phyloP scores from a whole-genome alignment of 2,888 invertebrate species.

The Serripes groenlandicus region DNA sequence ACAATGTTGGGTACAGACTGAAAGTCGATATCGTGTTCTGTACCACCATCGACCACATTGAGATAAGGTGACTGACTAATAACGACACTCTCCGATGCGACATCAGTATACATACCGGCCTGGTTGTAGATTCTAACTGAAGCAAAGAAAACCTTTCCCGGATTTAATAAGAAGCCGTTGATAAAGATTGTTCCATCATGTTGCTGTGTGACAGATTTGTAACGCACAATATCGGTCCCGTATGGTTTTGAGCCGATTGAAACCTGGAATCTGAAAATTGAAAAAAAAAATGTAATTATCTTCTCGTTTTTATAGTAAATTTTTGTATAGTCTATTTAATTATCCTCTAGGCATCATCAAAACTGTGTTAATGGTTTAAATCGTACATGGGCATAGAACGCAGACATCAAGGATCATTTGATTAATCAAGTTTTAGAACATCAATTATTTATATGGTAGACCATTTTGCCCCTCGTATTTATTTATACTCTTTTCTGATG shows the following conservation, averaged over 20 bases:
- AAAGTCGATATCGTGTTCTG: slow-evolving; percentile 63
- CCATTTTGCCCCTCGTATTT: no score
- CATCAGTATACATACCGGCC: slow-evolving; percentile 67
- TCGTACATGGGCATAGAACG: no score
- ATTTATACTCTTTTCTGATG: no score
- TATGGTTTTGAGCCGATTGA: slow-evolving; percentile 37
- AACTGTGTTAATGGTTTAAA: no score
- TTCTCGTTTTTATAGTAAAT: no score
- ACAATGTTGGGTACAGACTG: slow-evolving; percentile 68
- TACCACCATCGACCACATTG: slow-evolving; percentile 63
- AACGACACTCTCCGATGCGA: slow-evolving; percentile 66
- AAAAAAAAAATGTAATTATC: no score
- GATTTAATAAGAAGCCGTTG: slow-evolving; percentile 40
- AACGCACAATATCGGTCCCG: slow-evolving; percentile 38
- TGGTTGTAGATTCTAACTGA: slow-evolving; percentile 71
- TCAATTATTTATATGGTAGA: no score
- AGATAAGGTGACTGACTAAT: slow-evolving; percentile 67
- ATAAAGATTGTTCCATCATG: slow-evolving; percentile 50
- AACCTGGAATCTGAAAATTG: slow-evolving; percentile 45
- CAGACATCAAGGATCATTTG: no score
- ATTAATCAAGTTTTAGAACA: no score
- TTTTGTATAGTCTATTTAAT: no score
- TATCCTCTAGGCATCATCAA: no score
- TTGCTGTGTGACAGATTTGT: background rate
- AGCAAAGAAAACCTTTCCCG: slow-evolving; percentile 59